These are phyloP conservation scores for Epirrhoe tristata DNA, from an alignment of 2,888 invertebrate species.

Conservation along the genomic window DNA sequence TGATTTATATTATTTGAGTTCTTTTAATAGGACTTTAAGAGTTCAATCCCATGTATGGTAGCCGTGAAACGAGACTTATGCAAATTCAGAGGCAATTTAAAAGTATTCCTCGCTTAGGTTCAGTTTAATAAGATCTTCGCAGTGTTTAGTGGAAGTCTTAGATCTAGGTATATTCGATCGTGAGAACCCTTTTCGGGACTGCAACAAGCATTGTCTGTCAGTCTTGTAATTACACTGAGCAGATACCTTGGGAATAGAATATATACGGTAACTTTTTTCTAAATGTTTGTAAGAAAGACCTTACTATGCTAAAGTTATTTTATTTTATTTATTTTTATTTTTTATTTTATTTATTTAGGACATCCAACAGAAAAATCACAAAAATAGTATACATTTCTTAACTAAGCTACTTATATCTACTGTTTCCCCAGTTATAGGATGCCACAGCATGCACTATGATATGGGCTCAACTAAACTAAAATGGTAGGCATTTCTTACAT, in stretches of 20 bases:
- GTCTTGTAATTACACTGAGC: conserved; percentile 10
- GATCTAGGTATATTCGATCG: conserved; percentile 11
- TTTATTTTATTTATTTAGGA: too few species aligned
- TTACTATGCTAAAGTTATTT: too few species aligned
- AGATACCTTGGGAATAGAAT: not conserved
- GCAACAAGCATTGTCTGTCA: conserved; percentile 21
- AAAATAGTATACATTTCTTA: too few species aligned
- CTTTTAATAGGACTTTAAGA: conserved; percentile 12
- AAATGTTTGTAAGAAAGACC: too few species aligned
- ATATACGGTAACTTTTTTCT: not conserved
- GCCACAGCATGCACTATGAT: too few species aligned
- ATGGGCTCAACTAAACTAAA: too few species aligned
- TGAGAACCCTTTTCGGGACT: conserved; percentile 22
- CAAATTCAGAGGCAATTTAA: conserved; percentile 32
- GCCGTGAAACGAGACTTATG: conserved; percentile 33
- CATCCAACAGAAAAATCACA: too few species aligned
- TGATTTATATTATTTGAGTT: conserved; percentile 5
- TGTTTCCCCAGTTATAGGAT: too few species aligned
- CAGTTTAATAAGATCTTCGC: conserved; percentile 2
- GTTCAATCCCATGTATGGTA: conserved; percentile 26
- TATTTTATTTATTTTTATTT: too few species aligned
- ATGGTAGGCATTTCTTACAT: too few species aligned
- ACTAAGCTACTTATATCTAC: too few species aligned
- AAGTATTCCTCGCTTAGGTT: conserved; percentile 24
- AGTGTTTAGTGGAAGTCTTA: not conserved